Base-by-base conservation (phyloP, 2,113 vertebrate species). In the Podiceps cristatus region DNA sequence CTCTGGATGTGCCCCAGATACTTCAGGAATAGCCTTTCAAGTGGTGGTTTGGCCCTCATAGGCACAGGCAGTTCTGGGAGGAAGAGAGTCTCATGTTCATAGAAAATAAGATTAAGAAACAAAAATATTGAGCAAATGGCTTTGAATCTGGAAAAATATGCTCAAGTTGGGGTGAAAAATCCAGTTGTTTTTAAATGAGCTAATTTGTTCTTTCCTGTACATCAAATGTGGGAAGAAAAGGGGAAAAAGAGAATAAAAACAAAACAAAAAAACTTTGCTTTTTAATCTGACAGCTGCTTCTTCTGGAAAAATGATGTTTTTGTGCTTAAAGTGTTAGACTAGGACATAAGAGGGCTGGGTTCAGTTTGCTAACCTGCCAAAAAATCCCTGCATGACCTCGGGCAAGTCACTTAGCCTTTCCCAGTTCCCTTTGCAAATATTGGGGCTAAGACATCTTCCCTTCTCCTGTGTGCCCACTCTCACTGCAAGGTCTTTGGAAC, bases 141-240 rank as follows among this genome's bases (percentile, higher is more conserved):
- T 87, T 93, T 93, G 91, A 97, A 96, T 84, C 77, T 93, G 96
- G 95, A 97, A 97, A 97, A 96, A 91, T 85, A 76, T 44, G 90
- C 92, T 95, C 79, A 96, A 89, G 69, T 91, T 96, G 73, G 96
- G 96, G 94, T 96, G 88, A 96, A 97, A 97, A 96, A 93, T 97
- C 86, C 93, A 94, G 88, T 93, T 96, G 73, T 91, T 97, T 97
- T 97, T 68, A 96, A 96, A 93, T 91, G 80, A 97, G 89, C 68
- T 96, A 97, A 94, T 97, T 97, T 96, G 91, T 97, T 97, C 95
- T 96, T 97, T 96, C 96, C 95, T 95, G 94, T 94, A 89, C 91
- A 94, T 92, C 88, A 93, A 95, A 94, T 89, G 67, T 85, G 86
- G 88, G 94, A 92, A 92, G 64, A 90, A 96, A 91, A 87, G 37